Base-by-base conservation (phyloP, 2,797 vertebrate genomes). In the Delichon dasypus region DNA sequence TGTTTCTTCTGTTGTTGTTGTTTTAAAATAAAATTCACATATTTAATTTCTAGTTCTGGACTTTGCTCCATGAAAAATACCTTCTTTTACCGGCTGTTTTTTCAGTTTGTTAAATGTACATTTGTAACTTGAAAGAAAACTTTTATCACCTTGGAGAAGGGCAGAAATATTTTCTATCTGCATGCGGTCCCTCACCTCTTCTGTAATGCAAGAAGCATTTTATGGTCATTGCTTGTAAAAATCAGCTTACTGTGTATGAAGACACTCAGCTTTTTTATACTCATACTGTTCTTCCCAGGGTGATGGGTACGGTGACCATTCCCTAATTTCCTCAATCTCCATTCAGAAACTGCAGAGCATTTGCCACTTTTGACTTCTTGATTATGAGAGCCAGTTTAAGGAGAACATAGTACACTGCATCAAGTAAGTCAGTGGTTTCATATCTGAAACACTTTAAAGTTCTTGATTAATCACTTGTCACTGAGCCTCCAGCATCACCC, bases 71-170 rank as follows among this genome's bases (percentile, higher is more conserved):
- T 26, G 36, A 83, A 89, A 79, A 79, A 73, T 2, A 11, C 73
- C 75, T 76, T 88, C 61, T 55, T 80, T 61, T 53, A 60, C 36
- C 50, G 73, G 34, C 38, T 72, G 40, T 58, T 55, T 54, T 58
- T 71, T 51, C 61, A 32, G n/a, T 76, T 83, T 93, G 82, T 75
- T 82, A 26, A 70, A 85, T 60, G 44, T 26, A 79, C n/a, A 11
- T 75, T 82, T 87, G 27, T 79, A 40, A 85, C 85, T 79, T 87
- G 40, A 95, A 88, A 78, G 40, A 71, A 88, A 87, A 79, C 21
- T 88, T 77, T 2, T 22, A 12, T 11, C 9, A 17, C 51, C 34
- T 79, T 66, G 72, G 47, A 66, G 64, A 88, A 91, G 22, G 27
- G 40, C 4, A 5, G 53, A 80, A 34, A 50, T 47, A 42, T 77